Base-by-base conservation (phyloP, 2,888 invertebrate genomes). In the Scaeva pyrastri region DNA sequence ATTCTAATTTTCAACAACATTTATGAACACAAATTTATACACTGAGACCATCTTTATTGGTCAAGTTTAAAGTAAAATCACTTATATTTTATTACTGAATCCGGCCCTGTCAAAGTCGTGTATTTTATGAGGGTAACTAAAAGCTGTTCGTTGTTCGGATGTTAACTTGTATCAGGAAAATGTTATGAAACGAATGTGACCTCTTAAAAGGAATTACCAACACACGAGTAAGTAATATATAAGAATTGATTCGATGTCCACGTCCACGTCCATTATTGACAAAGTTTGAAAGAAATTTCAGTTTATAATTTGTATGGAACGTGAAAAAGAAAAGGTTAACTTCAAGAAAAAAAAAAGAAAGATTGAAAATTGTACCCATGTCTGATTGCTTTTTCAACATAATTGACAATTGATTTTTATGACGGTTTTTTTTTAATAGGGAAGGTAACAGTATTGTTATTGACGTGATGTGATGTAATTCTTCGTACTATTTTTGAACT, bases 151-250 rank as follows among this genome's bases (percentile, higher is more conserved):
- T 31, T 31, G 31, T 26, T 55, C 1, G 26, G 2, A 16, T n/a
- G 26, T 52, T 23, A 23, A 62, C 60, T 64, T 70, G 71, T 68
- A 50, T 50, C 21, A 26, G 26, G 41, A 39, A 21, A 41, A 68
- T 73, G 50, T 68, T 68, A 48, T 76, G 36, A 72, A 68, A 31
- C 66, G 55, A 52, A 77, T 76, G 81, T 85, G 85, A 73, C 81
- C 66, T 68, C 56, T 52, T 39, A 2, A 43, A 52, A 45, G 45
- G 58, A 80, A 84, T 84, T 75, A 75, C 41, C 41, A n/a, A 62
- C 21, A 43, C 23, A 72, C 2, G 2, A 31, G 31, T 31, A 8
- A 60, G 45, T 71, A 58, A 58, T 2, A 58, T 31, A 64, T 58
- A 55, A 52, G 36, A 23, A 39, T 26, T 56, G 71, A 79, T 79